Evolutionary conservation across 1,140 invertebrate species (phyloP).

Genomic region (Leptinotarsa undecemlineata): DNA sequence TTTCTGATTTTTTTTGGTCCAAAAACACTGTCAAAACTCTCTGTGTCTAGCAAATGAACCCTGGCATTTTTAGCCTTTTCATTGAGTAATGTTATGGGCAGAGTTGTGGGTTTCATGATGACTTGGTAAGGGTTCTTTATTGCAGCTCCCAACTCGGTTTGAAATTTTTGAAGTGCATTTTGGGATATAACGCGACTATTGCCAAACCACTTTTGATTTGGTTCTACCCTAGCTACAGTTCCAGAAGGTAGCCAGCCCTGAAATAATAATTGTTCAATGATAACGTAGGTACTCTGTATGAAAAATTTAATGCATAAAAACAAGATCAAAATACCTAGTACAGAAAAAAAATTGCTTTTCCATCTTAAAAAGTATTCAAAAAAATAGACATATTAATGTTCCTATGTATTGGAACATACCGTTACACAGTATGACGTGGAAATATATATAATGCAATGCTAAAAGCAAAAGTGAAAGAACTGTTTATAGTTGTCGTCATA

Average conservation of each 20-base stretch:
- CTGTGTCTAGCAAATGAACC: constrained; percentile 94
- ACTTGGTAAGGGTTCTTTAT: constrained; percentile 97
- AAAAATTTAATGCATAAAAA: too few species aligned
- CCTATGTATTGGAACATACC: too few species aligned
- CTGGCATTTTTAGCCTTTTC: constrained; percentile 89
- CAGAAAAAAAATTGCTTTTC: too few species aligned
- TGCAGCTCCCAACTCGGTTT: constrained; percentile 92
- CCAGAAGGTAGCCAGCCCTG: constrained; percentile 89
- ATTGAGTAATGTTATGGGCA: constrained; percentile 93
- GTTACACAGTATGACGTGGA: too few species aligned
- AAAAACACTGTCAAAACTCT: constrained; percentile 93
- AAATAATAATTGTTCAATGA: constrained; percentile 2
- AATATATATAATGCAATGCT: too few species aligned
- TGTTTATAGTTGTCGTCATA: too few species aligned
- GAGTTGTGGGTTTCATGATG: constrained; percentile 93
- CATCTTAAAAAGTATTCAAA: too few species aligned
- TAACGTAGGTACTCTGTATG: not conserved
- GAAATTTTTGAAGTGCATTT: constrained; percentile 93
- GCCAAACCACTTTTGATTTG: constrained; percentile 98
- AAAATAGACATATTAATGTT: too few species aligned
- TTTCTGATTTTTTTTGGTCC: constrained; percentile 93
- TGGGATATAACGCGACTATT: constrained; percentile 91
- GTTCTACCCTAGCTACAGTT: constrained; percentile 90
- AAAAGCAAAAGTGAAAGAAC: too few species aligned
- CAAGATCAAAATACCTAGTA: too few species aligned